Conservation (phyloP, 2,797 vertebrate species). For the Gephyroberyx darwinii region DNA sequence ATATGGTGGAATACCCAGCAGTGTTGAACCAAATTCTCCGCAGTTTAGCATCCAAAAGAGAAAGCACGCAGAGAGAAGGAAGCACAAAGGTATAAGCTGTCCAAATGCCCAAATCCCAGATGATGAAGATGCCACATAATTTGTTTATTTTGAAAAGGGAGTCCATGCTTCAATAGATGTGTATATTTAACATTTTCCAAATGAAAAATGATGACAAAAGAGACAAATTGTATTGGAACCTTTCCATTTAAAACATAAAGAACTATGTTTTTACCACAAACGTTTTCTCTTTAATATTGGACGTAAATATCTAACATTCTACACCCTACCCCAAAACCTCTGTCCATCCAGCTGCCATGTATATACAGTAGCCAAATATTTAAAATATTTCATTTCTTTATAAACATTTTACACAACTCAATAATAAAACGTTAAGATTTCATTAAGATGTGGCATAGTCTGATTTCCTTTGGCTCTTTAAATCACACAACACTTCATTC, state of each 20-base stretch:
- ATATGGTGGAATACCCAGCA: constrained; percentile 83
- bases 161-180: constrained; percentile 69
- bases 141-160: constrained; percentile 79
- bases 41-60: constrained; percentile 65
- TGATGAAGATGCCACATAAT: constrained; percentile 70
- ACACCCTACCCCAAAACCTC: constrained; percentile 14
- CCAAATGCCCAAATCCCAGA: constrained; percentile 64
- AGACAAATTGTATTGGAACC: constrained; percentile 59
- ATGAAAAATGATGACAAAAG: constrained; percentile 75
- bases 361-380: constrained; percentile 16
- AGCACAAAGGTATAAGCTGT: constrained; percentile 72
- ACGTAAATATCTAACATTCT: constrained; percentile 26
- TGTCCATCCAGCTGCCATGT: constrained; percentile 27
- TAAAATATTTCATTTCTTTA: constrained; percentile 20
- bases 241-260: constrained; percentile 68
- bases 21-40: constrained; percentile 70
- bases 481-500: constrained; percentile 44
- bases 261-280: constrained; percentile 43
- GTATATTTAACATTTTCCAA: constrained; percentile 78
- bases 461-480: constrained; percentile 30
- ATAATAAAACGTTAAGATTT: constrained; percentile 16
- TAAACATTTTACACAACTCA: constrained; percentile 31
- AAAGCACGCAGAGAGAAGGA: constrained; percentile 53
- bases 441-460: constrained; percentile 31
- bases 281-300: constrained; percentile 42